Conservation (phyloP, 2,888 invertebrate genomes). For the Odontomyia ornata region DNA sequence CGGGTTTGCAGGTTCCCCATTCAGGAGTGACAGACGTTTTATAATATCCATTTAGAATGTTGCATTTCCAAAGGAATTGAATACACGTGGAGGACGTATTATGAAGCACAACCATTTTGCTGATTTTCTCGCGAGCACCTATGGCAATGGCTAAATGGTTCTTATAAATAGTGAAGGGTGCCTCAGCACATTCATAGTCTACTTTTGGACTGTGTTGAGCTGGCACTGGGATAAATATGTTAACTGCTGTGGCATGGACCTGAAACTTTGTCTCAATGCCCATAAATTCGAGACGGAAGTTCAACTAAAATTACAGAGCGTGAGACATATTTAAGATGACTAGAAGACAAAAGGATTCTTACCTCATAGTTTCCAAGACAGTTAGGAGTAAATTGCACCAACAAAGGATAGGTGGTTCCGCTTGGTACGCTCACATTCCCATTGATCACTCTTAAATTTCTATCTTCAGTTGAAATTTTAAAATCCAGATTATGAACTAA, state of each 20-base stretch:
- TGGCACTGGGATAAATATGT: slow-evolving; percentile 22
- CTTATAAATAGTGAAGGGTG: slow-evolving; percentile 44
- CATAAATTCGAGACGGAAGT: slow-evolving; percentile 24
- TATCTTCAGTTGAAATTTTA: slow-evolving; percentile 20
- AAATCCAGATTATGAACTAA: slow-evolving; percentile 42
- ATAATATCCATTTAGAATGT: slow-evolving; percentile 9
- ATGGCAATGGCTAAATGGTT: slow-evolving; percentile 39
- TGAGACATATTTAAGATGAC: background rate
- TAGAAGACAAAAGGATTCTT: background rate
- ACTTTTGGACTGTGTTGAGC: slow-evolving; percentile 28
- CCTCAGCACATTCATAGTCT: slow-evolving; percentile 32
- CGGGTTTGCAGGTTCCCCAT: slow-evolving; percentile 8
- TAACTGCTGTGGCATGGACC: background rate
- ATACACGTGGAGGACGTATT: slow-evolving; percentile 32
- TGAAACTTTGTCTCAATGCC: slow-evolving; percentile 7
- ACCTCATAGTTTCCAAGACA: slow-evolving; percentile 21
- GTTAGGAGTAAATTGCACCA: slow-evolving; percentile 29
- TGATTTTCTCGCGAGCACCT: slow-evolving; percentile 16
- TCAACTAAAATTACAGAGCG: background rate
- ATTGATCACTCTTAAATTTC: slow-evolving; percentile 1
- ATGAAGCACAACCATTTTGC: slow-evolving; percentile 43
- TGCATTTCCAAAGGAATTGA: slow-evolving; percentile 37
- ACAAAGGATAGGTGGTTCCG: background rate
- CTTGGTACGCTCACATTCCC: background rate
- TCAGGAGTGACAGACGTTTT: background rate